phyloP scores from a whole-genome alignment of 2,888 invertebrate genomes.

The Blastobasis adustella region DNA sequence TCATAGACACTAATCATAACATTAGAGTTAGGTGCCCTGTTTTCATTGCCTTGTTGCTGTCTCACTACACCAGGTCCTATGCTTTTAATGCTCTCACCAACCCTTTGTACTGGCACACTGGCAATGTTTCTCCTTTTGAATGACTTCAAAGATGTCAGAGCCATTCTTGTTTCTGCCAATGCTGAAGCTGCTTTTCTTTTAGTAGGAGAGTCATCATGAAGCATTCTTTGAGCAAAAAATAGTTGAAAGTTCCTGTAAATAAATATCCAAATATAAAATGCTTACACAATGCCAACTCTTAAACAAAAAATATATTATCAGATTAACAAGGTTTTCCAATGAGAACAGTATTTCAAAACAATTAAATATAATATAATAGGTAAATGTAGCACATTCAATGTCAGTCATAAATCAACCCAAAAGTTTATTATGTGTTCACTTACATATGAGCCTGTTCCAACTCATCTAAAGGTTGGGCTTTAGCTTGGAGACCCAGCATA shows the following conservation, averaged over 20 bases:
- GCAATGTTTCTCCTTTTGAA: conserved; percentile 75
- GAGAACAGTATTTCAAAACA: background rate
- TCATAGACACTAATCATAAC: conserved; percentile 73
- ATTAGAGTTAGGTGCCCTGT: conserved; percentile 59
- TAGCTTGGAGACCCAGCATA: conserved; percentile 81
- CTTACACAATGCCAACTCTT: background rate
- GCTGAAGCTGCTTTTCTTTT: conserved; percentile 75
- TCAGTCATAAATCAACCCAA: too few species aligned
- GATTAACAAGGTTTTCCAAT: too few species aligned
- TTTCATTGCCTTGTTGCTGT: conserved; percentile 53
- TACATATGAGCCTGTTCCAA: conserved; percentile 83
- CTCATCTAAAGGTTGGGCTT: conserved; percentile 87
- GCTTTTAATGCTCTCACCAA: conserved; percentile 73
- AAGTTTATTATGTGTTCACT: conserved; percentile 29
- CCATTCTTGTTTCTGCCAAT: conserved; percentile 82
- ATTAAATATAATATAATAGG: background rate
- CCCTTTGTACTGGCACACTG: conserved; percentile 61
- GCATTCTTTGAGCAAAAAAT: conserved; percentile 79
- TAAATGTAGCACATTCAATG: background rate
- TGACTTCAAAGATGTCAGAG: conserved; percentile 83
- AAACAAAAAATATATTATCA: background rate
- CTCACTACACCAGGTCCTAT: conserved; percentile 69
- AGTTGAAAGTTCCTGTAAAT: conserved; percentile 82
- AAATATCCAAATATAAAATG: background rate
- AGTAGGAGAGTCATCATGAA: conserved; percentile 77